A percentile compares a stretch with the other conserved stretches of the same genome.
phyloP scores from a whole-genome alignment of 2,888 invertebrate species.

The Miltochrista miniata region DNA sequence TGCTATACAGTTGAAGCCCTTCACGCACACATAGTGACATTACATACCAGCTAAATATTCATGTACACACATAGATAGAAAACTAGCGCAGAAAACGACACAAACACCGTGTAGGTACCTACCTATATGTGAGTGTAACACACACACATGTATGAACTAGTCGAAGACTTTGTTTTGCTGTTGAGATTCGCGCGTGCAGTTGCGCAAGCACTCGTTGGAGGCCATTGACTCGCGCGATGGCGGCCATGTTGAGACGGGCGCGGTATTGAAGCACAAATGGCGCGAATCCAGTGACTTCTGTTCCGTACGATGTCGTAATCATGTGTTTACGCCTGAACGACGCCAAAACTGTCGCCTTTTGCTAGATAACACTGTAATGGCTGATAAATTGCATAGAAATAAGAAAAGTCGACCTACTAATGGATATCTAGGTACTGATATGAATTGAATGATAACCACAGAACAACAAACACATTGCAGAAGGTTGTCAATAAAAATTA shows the following conservation, averaged over 20 bases:
- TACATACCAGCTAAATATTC: conserved; percentile 14
- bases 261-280: conserved; percentile 73
- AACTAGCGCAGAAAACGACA: conserved; percentile 54
- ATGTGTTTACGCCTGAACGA: conserved; percentile 45
- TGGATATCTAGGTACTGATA: no score
- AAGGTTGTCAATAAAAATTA: no score
- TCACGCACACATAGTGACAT: conserved; percentile 49
- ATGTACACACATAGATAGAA: conserved; percentile 1
- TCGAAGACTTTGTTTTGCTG: conserved; percentile 77
- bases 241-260: conserved; percentile 64
- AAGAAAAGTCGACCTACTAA: not conserved
- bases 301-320: conserved; percentile 70
- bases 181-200: conserved; percentile 82
- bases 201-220: conserved; percentile 80
- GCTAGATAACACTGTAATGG: conserved; percentile 8
- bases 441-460: no score
- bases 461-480: no score
- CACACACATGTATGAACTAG: conserved; percentile 34
- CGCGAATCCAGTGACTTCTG: conserved; percentile 72
- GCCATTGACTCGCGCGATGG: conserved; percentile 76
- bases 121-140: conserved; percentile 49
- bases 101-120: conserved; percentile 38
- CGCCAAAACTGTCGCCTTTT: conserved; percentile 35
- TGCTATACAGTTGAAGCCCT: conserved; percentile 67
- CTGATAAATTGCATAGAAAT: not conserved